phyloP scores from a whole-genome alignment of 1,140 invertebrate species.

The Idris sp. region DNA sequence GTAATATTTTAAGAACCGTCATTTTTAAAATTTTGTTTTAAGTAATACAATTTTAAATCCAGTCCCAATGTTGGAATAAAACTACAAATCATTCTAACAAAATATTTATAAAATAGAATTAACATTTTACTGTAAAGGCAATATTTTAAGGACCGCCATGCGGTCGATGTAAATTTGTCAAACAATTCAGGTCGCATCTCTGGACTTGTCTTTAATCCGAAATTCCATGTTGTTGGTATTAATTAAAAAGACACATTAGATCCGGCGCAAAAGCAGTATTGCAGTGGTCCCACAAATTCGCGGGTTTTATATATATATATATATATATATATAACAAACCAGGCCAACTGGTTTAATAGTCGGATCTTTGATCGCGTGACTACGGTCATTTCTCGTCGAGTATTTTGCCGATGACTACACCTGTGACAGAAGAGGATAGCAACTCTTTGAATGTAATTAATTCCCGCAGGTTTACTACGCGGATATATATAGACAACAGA shows the following conservation, averaged over 20 bases:
- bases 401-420: conserved; percentile 49
- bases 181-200: conserved; percentile 39
- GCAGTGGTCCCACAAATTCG: conserved; percentile 27
- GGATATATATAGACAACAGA: conserved; percentile 33
- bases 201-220: conserved; percentile 28
- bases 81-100: no score
- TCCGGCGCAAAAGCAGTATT: conserved; percentile 19
- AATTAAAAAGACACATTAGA: conserved; percentile 56
- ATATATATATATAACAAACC: no score
- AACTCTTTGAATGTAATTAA: conserved; percentile 60
- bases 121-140: no score
- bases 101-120: no score
- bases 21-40: no score
- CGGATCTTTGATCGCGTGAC: conserved; percentile 53
- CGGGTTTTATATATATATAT: no score
- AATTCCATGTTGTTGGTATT: conserved; percentile 42
- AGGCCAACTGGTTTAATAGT: conserved; percentile 55
- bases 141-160: no score
- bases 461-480: conserved; percentile 45
- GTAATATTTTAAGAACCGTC: no score
- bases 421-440: conserved; percentile 52
- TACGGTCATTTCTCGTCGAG: conserved; percentile 32
- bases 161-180: conserved; percentile 39
- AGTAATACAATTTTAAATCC: no score
- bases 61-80: no score